Percentiles rank a stretch among this genome's conserved stretches.
Conservation (phyloP, 2,888 invertebrate species). For the Amblyjoppa fuscipennis region DNA sequence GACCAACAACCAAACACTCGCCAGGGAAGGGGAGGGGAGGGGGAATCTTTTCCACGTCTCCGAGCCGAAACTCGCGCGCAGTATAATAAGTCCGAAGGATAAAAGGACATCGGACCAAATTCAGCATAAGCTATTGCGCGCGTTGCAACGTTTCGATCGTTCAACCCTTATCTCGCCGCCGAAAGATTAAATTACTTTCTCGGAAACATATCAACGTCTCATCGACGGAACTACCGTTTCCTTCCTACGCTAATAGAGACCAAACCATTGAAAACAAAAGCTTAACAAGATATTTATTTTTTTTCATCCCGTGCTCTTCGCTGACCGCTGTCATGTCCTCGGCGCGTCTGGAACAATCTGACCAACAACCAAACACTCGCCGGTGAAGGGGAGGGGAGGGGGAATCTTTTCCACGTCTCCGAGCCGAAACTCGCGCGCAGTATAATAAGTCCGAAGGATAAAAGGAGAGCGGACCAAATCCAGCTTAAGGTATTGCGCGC, state of each 20-base stretch:
- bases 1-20: neutral
- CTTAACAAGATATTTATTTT: neutral
- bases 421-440: constrained; percentile 44
- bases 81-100: constrained; percentile 72
- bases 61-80: constrained; percentile 36
- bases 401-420: constrained; percentile 14
- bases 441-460: constrained; percentile 72
- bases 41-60: constrained; percentile 15
- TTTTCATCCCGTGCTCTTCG: neutral
- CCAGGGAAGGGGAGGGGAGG: neutral
- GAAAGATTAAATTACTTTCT: too few species aligned
- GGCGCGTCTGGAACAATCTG: constrained; percentile 35
- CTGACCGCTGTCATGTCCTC: constrained; percentile 19
- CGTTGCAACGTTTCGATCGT: constrained; percentile 47
- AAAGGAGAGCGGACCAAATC: constrained; percentile 75
- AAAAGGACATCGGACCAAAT: constrained; percentile 75
- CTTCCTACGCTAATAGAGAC: too few species aligned
- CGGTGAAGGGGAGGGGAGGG: neutral
- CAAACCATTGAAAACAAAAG: too few species aligned
- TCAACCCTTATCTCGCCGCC: too few species aligned
- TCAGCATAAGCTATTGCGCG: constrained; percentile 72
- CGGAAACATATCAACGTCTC: too few species aligned
- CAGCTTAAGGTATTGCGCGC: constrained; percentile 72
- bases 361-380: neutral
- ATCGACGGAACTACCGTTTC: too few species aligned